A percentile compares a stretch with the other conserved stretches of the same genome.
These are phyloP conservation scores for Leptinotarsa lineolata DNA, from an alignment of 1,140 invertebrate species.

Conservation along the genomic window DNA sequence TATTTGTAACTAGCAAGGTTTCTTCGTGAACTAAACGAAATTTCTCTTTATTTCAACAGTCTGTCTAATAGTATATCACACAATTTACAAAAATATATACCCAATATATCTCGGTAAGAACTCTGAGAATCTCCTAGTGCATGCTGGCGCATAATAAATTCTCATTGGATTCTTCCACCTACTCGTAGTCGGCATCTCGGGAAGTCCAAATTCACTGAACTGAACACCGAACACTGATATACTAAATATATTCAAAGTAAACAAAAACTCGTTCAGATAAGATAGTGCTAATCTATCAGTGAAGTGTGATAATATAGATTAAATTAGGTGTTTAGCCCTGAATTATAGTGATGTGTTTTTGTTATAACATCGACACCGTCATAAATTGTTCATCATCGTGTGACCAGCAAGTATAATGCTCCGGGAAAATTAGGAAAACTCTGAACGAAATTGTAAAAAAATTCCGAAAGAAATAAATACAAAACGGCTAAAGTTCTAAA, in stretches of 20 bases:
- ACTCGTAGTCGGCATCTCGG: not conserved
- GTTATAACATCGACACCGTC: not conserved
- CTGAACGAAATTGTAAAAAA: too few relatives aligned
- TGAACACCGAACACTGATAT: not conserved
- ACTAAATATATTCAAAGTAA: constrained; percentile 20
- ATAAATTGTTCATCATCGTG: not conserved
- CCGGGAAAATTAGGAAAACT: too few relatives aligned
- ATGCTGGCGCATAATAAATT: not conserved
- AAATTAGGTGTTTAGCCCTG: constrained; percentile 8
- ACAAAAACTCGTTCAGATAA: constrained; percentile 23
- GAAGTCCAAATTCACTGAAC: constrained; percentile 8
- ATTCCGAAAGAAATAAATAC: too few relatives aligned
- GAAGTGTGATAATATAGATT: constrained; percentile 17
- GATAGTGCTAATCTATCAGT: constrained; percentile 17
- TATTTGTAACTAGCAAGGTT: too few relatives aligned
- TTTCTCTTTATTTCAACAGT: too few relatives aligned
- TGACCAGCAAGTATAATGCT: too few relatives aligned
- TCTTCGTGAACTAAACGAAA: too few relatives aligned
- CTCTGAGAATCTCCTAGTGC: constrained; percentile 21
- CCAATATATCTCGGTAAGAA: constrained; percentile 10
- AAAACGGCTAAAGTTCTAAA: too few relatives aligned
- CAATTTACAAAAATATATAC: not conserved
- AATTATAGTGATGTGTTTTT: not conserved
- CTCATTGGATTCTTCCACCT: constrained; percentile 22
- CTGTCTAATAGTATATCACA: too few relatives aligned